A percentile compares a stretch with the other conserved stretches of the same genome.
These are phyloP conservation scores for Notamacropus eugenii DNA, from an alignment of 2,797 vertebrate species.

Conservation along the genomic window DNA sequence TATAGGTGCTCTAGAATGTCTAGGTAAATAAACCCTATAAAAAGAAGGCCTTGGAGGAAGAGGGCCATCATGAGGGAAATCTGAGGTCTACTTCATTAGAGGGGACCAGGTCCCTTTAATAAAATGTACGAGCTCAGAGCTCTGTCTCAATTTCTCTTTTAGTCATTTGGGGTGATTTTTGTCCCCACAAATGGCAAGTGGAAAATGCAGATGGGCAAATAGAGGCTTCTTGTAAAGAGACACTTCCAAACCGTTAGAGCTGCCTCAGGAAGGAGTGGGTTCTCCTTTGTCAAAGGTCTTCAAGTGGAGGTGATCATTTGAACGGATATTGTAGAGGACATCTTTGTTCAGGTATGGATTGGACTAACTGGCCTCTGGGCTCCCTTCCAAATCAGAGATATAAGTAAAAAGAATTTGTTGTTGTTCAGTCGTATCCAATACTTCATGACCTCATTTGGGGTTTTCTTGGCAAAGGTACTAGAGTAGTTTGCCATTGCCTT, in stretches of 20 bases:
- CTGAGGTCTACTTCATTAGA: too few relatives aligned
- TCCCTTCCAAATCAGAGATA: not conserved
- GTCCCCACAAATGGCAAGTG: not conserved
- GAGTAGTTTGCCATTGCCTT: not conserved
- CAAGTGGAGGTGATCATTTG: not conserved
- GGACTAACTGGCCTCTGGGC: not conserved
- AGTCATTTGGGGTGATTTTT: too few relatives aligned
- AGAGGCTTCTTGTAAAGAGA: not conserved
- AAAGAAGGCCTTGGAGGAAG: too few relatives aligned
- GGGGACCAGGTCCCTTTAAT: too few relatives aligned
- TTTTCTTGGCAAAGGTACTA: not conserved
- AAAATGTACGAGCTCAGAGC: too few relatives aligned
- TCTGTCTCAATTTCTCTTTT: too few relatives aligned
- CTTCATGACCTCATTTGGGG: not conserved
- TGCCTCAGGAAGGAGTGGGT: not conserved
- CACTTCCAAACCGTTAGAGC: not conserved
- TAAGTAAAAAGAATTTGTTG: not conserved
- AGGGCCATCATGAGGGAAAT: too few relatives aligned
- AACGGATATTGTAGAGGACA: not conserved
- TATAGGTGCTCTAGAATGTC: too few relatives aligned
- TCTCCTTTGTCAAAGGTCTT: not conserved
- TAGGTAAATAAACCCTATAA: too few relatives aligned
- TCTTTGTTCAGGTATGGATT: not conserved
- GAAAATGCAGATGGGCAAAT: not conserved
- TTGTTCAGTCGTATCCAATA: not conserved